Percentiles rank a stretch among this genome's conserved stretches.
phyloP scores from a whole-genome alignment of 1,140 invertebrate species.

The Nilaparvata lugens region DNA sequence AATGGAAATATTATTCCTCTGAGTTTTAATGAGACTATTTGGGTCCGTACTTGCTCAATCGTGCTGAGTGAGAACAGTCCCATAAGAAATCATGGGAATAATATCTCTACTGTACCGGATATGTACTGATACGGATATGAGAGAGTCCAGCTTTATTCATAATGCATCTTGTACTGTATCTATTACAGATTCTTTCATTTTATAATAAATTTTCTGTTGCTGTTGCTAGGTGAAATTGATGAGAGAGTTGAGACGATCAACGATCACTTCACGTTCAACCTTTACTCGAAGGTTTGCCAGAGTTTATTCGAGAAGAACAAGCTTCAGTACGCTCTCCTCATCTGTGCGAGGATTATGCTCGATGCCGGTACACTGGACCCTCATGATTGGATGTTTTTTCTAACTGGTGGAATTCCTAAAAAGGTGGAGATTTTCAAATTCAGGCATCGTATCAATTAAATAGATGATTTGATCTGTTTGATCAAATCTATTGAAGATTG shows the following conservation, averaged over 20 bases:
- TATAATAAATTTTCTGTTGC: too few relatives aligned
- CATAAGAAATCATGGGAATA: too few relatives aligned
- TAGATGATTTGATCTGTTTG: background rate
- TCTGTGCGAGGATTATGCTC: slow-evolving; percentile 41
- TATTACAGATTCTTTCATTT: too few relatives aligned
- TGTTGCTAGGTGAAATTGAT: slow-evolving; percentile 47
- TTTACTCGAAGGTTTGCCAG: slow-evolving; percentile 59
- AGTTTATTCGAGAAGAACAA: slow-evolving; percentile 68
- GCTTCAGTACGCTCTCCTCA: slow-evolving; percentile 54
- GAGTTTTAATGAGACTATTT: too few relatives aligned
- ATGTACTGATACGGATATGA: too few relatives aligned
- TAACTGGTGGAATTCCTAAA: slow-evolving; percentile 39
- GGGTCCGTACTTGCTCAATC: too few relatives aligned
- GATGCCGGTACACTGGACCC: slow-evolving; percentile 38
- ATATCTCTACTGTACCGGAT: too few relatives aligned
- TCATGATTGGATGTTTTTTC: slow-evolving; percentile 50
- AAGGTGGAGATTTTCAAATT: slow-evolving; percentile 16
- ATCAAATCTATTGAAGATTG: too few relatives aligned
- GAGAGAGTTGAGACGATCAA: slow-evolving; percentile 54
- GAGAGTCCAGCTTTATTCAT: too few relatives aligned
- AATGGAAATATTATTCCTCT: too few relatives aligned
- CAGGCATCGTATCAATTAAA: background rate
- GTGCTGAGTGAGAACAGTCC: too few relatives aligned
- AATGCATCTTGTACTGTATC: too few relatives aligned
- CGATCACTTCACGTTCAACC: slow-evolving; percentile 52